These are phyloP conservation scores for Macquaria australasica DNA, from an alignment of 2,113 vertebrate species.

Conservation along the genomic window DNA sequence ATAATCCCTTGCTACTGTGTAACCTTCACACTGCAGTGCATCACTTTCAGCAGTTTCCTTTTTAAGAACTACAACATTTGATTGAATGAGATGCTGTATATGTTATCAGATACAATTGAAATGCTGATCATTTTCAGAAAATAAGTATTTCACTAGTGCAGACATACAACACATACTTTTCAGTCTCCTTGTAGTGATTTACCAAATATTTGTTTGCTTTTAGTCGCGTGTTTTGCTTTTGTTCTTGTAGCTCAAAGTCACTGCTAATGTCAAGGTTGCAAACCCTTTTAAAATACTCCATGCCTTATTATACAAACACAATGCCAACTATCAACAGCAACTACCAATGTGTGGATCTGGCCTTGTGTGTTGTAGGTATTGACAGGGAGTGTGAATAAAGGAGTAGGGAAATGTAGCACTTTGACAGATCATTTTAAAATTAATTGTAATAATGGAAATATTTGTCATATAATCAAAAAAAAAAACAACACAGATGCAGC, in stretches of 20 bases:
- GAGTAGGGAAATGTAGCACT: background rate
- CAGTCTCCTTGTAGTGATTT: background rate
- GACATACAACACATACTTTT: background rate
- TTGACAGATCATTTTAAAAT: background rate
- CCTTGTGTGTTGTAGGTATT: background rate
- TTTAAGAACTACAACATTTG: background rate
- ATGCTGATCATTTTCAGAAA: background rate
- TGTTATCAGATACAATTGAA: background rate
- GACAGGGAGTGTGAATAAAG: background rate
- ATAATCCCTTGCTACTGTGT: constrained; percentile 11
- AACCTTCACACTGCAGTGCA: constrained; percentile 32
- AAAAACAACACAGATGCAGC: background rate
- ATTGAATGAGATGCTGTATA: too few species aligned
- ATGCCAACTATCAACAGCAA: background rate
- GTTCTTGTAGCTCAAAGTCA: background rate
- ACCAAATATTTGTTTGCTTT: background rate
- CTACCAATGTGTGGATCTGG: background rate
- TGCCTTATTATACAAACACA: background rate
- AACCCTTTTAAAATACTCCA: background rate
- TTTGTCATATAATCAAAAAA: background rate
- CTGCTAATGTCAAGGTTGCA: background rate
- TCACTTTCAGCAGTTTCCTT: background rate
- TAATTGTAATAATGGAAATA: background rate
- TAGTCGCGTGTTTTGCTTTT: background rate
- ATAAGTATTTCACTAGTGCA: background rate